Evolutionary conservation across 2,113 vertebrate species (phyloP), one percentile per base, ranked within the genome.

Genomic region (Lates calcarifer): DNA sequence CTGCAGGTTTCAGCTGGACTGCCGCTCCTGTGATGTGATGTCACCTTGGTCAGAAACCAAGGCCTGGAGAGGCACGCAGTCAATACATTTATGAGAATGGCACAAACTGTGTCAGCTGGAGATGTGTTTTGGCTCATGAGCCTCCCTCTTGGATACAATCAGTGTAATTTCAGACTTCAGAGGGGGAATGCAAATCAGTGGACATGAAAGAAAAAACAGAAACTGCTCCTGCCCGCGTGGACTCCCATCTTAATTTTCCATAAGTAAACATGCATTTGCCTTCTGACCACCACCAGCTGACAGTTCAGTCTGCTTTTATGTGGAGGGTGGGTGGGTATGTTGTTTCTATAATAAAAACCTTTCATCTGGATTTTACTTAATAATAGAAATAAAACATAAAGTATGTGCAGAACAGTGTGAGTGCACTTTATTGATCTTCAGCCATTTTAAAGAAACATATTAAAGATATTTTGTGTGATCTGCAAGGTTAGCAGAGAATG

Each of bases 141-240:
- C 45, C 41, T 78, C 57, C n/a, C 65, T 26, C 35, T 15, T 66
- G 74, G 80, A 78, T 68, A 69, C 29, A 64, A 81, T 79, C 72
- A 73, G n/a, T n/a, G 77, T 77, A 74, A 87, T 87, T 72, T 82
- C 68, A 75, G 55, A 62, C 57, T 69, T 74, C 67, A 81, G 74
- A 82, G 47, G n/a, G 31, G 47, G n/a, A 53, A 81, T 51, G 78
- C 29, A 86, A 84, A 79, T 82, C 55, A 64, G 62, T 12, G 57
- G 31, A 79, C 56, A 58, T 82, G 47, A 72, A 69, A 83, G 43
- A 73, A 70, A 77, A 43, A 64, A 77, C 11, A 3, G 12, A 72
- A 69, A 37, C 11, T 24, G 37, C 47, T 12, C 53, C 26, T 31
- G 57, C 31, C 47, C 56, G 22, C 58, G 55, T 64, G 47, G 60